Percentiles rank a stretch among this genome's conserved stretches.
Conservation (phyloP, 2,113 vertebrate species). For the Balaeniceps rex region DNA sequence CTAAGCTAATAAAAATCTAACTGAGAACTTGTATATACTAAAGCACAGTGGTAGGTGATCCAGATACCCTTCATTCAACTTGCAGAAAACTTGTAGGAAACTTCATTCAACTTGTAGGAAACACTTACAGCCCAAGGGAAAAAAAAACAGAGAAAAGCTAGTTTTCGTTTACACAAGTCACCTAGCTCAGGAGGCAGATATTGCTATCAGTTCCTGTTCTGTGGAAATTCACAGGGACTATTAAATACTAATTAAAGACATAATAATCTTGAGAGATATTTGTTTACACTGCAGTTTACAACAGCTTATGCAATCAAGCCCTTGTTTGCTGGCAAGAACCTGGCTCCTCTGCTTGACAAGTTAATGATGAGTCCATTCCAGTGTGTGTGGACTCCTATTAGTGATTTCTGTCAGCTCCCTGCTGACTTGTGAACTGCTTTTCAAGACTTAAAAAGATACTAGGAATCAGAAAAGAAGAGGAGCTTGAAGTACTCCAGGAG, state of each 20-base stretch:
- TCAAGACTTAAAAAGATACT: not conserved
- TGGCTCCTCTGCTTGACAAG: not conserved
- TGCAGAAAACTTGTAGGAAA: not conserved
- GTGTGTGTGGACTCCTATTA: not conserved
- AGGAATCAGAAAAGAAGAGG: not conserved
- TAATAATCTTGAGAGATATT: not conserved
- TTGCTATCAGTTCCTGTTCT: not conserved
- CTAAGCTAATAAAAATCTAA: not conserved
- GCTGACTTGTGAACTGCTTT: not conserved
- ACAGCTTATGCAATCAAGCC: not conserved
- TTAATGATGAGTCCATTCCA: not conserved
- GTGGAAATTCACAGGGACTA: not conserved
- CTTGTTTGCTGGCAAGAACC: not conserved
- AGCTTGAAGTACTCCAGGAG: not conserved
- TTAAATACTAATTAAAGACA: not conserved
- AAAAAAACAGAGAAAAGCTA: not conserved
- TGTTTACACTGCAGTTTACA: not conserved
- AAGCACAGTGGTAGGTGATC: not conserved
- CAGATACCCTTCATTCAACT: not conserved
- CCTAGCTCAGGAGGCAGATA: not conserved
- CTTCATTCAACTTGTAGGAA: not conserved
- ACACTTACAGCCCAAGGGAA: not conserved
- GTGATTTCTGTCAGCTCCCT: not conserved
- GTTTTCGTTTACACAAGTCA: not conserved
- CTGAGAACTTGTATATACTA: not conserved